phyloP scores from a whole-genome alignment of 2,888 invertebrate genomes.

The Torymus aiolomorphi region DNA sequence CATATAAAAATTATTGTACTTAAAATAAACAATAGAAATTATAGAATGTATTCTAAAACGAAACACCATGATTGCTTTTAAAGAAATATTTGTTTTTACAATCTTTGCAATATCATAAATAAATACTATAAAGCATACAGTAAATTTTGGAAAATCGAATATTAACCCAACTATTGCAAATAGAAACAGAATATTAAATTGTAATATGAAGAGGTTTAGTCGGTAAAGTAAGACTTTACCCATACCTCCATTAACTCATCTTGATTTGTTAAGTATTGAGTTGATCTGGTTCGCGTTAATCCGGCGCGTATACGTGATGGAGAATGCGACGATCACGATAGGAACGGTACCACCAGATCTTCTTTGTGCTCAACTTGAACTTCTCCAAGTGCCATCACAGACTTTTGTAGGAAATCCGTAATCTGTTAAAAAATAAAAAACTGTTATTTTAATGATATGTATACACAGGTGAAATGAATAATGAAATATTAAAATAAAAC shows the following conservation, averaged over 20 bases:
- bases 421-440: constrained; percentile 79
- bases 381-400: constrained; percentile 84
- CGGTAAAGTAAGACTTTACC: constrained; percentile 57
- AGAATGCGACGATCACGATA: constrained; percentile 69
- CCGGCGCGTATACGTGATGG: constrained; percentile 25
- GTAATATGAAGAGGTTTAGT: constrained; percentile 36
- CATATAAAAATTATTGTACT: constrained; percentile 21
- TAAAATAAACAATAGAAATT: no score
- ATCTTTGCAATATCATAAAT: constrained; percentile 32
- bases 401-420: constrained; percentile 82
- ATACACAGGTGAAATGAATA: no score
- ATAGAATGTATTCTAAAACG: background rate
- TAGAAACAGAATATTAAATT: constrained; percentile 15
- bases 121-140: constrained; percentile 15
- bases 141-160: constrained; percentile 27
- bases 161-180: background rate
- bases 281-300: constrained; percentile 48
- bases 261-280: constrained; percentile 50
- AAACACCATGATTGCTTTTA: constrained; percentile 1
- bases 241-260: constrained; percentile 57
- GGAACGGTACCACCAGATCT: constrained; percentile 92
- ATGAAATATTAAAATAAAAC: no score
- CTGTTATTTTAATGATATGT: no score
- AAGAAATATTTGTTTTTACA: constrained; percentile 4
- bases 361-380: constrained; percentile 93